phyloP scores from a whole-genome alignment of 2,797 vertebrate genomes.

The Dallia pectoralis region DNA sequence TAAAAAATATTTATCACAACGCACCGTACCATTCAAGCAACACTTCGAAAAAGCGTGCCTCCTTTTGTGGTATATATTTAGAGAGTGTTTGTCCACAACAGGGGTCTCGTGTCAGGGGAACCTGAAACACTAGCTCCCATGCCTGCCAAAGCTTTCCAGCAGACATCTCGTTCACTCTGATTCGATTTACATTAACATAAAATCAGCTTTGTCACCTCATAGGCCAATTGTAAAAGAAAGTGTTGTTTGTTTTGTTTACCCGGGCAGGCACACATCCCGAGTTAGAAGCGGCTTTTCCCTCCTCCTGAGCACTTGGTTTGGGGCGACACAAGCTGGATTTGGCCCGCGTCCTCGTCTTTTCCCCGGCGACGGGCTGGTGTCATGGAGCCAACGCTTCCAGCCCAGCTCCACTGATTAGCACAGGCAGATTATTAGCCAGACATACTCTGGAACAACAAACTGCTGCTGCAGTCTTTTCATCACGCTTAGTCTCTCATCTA shows the following conservation, averaged over 20 bases:
- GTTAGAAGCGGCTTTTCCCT: conserved; percentile 61
- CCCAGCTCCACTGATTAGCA: conserved; percentile 86
- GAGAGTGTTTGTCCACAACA: conserved; percentile 4
- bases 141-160: conserved; percentile 58
- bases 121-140: conserved; percentile 37
- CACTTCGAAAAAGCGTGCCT: conserved; percentile 34
- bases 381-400: conserved; percentile 80
- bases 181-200: conserved; percentile 76
- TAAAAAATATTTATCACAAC: conserved; percentile 39
- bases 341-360: conserved; percentile 70
- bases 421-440: conserved; percentile 90
- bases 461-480: conserved; percentile 38
- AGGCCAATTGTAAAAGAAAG: conserved; percentile 66
- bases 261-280: conserved; percentile 52
- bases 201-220: conserved; percentile 73
- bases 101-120: conserved; percentile 40
- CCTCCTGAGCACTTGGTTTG: conserved; percentile 46
- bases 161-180: conserved; percentile 61
- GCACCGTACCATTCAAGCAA: conserved; percentile 41
- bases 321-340: conserved; percentile 82
- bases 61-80: conserved; percentile 27
- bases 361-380: conserved; percentile 78
- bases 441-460: conserved; percentile 78
- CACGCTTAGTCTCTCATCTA: conserved; percentile 45
- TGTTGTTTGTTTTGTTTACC: conserved; percentile 52